Conservation (phyloP, 2,113 vertebrate genomes). For the Nanger granti region DNA sequence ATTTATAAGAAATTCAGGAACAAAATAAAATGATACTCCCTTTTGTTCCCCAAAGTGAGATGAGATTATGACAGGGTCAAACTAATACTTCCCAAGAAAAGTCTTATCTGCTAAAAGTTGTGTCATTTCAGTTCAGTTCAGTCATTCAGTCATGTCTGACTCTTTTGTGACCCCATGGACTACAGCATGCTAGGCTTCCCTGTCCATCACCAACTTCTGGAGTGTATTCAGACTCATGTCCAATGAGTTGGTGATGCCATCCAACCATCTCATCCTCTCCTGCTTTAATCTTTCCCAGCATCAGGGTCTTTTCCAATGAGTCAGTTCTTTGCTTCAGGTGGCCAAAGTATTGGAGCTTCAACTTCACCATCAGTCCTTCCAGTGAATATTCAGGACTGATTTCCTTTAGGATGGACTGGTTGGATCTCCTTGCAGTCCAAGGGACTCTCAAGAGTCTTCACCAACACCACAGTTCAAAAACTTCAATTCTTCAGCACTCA, state of each 20-base stretch:
- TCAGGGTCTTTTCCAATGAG: background rate
- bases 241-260: accelerated
- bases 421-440: background rate
- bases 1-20: background rate
- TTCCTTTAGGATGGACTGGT: background rate
- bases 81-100: background rate
- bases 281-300: background rate
- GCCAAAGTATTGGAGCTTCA: background rate
- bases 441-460: background rate
- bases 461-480: background rate
- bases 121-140: background rate
- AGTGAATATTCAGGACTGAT: background rate
- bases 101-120: background rate
- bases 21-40: background rate
- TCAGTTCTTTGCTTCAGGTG: background rate
- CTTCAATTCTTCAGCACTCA: background rate
- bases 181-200: background rate
- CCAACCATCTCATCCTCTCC: background rate
- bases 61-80: background rate
- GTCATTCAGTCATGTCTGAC: background rate
- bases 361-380: background rate
- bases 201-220: background rate
- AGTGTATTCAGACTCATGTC: background rate
- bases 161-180: background rate
- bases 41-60: background rate